phyloP scores from a whole-genome alignment of 2,797 vertebrate species.

The Hybognathus amarus region DNA sequence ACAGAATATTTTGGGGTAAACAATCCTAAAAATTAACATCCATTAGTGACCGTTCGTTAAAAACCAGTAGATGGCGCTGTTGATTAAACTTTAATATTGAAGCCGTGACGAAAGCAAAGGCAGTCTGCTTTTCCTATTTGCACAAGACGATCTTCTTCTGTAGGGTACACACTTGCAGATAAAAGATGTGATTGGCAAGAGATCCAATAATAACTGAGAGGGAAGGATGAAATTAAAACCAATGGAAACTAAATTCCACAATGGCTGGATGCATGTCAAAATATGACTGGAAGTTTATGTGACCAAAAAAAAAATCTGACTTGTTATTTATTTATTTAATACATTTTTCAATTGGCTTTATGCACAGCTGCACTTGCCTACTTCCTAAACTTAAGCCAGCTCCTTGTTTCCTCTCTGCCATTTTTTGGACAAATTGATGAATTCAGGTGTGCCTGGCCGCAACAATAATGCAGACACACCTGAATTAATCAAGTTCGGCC shows the following conservation, averaged over 20 bases:
- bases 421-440: too few relatives aligned
- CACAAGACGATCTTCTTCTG: not conserved
- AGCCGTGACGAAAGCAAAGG: not conserved
- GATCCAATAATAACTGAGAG: not conserved
- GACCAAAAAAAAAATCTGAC: not conserved
- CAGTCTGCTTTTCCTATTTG: not conserved
- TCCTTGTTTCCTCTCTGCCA: too few relatives aligned
- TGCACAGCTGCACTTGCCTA: too few relatives aligned
- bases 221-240: not conserved
- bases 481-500: too few relatives aligned
- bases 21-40: not conserved
- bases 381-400: too few relatives aligned
- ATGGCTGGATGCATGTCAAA: not conserved
- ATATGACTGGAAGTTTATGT: not conserved
- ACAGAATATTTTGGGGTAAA: not conserved
- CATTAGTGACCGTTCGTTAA: too few relatives aligned
- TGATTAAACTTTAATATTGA: constrained; percentile 24
- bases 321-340: not conserved
- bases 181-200: not conserved
- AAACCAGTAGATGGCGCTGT: constrained; percentile 57
- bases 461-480: too few relatives aligned
- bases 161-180: not conserved
- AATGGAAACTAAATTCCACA: not conserved
- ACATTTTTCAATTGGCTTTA: too few relatives aligned
- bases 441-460: too few relatives aligned